These are phyloP conservation scores for Drosophila merina DNA, from an alignment of 2,888 invertebrate species.

Conservation along the genomic window DNA sequence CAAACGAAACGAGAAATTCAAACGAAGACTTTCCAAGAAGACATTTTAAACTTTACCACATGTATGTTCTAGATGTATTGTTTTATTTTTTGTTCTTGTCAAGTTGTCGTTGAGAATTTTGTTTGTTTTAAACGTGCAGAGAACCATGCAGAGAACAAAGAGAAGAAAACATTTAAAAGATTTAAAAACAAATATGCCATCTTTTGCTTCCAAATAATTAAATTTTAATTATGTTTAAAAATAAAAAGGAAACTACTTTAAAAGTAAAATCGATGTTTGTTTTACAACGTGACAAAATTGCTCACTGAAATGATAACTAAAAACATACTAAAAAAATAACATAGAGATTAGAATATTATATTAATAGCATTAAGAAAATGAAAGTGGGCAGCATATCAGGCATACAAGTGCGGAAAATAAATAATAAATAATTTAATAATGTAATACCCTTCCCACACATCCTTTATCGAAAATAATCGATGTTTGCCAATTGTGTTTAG, in stretches of 20 bases:
- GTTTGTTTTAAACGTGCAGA: slow-evolving; percentile 37
- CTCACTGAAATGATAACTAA: slow-evolving; percentile 46
- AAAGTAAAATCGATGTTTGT: slow-evolving; percentile 68
- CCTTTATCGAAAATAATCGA: slow-evolving; percentile 5
- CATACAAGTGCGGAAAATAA: slow-evolving; percentile 27
- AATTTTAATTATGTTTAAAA: slow-evolving; percentile 64
- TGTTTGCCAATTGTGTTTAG: slow-evolving; percentile 12
- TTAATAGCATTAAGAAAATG: slow-evolving; percentile 14
- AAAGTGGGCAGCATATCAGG: slow-evolving; percentile 39
- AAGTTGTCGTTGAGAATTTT: slow-evolving; percentile 22
- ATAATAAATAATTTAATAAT: background rate
- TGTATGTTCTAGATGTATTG: slow-evolving; percentile 45
- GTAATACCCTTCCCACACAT: slow-evolving; percentile 12
- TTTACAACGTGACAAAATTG: slow-evolving; percentile 55
- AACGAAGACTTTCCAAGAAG: slow-evolving; percentile 63
- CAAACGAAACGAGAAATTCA: slow-evolving; percentile 37
- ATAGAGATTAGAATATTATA: slow-evolving; percentile 19
- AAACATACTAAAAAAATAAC: slow-evolving; percentile 18
- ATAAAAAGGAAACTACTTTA: slow-evolving; percentile 55
- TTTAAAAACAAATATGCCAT: slow-evolving; percentile 64
- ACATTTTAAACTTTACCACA: slow-evolving; percentile 59
- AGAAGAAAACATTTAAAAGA: slow-evolving; percentile 30
- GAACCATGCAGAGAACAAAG: slow-evolving; percentile 19
- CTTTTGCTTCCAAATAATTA: slow-evolving; percentile 74
- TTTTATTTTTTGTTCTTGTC: slow-evolving; percentile 32